Percentiles rank a stretch among this genome's conserved stretches.
Evolutionary conservation across 2,797 vertebrate species (phyloP).

Genomic region (Anguilla obscura): DNA sequence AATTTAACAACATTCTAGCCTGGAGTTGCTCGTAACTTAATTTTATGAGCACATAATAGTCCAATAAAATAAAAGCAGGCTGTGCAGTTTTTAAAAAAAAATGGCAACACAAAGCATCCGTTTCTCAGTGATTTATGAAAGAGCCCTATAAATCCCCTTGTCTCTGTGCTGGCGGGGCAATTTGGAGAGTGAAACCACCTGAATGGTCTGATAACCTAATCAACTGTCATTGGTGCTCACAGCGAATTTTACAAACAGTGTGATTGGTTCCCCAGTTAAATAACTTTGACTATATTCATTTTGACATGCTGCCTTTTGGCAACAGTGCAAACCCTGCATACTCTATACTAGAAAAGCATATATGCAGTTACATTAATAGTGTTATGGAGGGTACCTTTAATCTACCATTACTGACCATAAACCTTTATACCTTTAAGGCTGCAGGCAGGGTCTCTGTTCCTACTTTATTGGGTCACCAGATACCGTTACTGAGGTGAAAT

Average conservation of each 20-base stretch:
- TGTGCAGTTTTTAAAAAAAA: constrained; percentile 14
- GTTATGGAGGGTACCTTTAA: background rate
- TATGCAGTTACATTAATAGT: background rate
- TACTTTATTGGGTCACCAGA: background rate
- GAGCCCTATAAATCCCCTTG: background rate
- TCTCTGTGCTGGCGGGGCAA: constrained; percentile 11
- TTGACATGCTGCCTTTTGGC: background rate
- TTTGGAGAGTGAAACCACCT: background rate
- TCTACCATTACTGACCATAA: background rate
- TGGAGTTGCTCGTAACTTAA: constrained; percentile 16
- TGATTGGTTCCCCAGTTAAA: background rate
- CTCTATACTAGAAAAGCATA: background rate
- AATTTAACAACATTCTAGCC: constrained; percentile 21
- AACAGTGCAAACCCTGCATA: background rate
- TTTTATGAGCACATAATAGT: constrained; percentile 25
- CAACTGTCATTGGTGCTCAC: background rate
- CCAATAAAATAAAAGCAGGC: constrained; percentile 32
- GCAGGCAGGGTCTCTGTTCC: background rate
- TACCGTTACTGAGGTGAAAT: background rate
- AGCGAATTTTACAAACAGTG: background rate
- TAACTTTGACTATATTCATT: background rate
- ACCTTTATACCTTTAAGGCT: background rate
- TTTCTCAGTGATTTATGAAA: constrained; percentile 30
- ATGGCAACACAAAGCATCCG: constrained; percentile 16
- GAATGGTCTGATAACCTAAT: background rate